A percentile compares a stretch with the other conserved stretches of the same genome.
Evolutionary conservation across 2,888 invertebrate species (phyloP).

Genomic region (Caenorhabditis panamensis): DNA sequence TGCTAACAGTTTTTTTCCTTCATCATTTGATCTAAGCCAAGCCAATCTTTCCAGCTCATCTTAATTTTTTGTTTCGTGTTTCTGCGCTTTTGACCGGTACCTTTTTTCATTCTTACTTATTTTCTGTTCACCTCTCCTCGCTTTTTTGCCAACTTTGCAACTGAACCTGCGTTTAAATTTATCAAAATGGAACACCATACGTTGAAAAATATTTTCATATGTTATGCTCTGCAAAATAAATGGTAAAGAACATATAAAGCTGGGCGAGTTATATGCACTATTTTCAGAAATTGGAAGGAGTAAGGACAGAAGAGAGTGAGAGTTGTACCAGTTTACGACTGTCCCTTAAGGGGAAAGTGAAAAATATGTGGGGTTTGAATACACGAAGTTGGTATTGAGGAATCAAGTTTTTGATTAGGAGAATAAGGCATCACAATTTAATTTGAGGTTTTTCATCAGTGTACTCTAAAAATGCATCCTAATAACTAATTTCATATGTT

Average conservation of each 20-base stretch:
- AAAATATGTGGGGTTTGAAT: constrained; percentile 23
- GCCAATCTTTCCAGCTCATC: neutral
- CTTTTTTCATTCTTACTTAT: neutral
- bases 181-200: neutral
- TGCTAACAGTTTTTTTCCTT: no score
- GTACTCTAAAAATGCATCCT: neutral
- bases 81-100: constrained; percentile 56
- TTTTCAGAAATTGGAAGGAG: constrained; percentile 24
- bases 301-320: constrained; percentile 4
- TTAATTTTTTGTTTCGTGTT: constrained; percentile 51
- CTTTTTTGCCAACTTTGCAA: constrained; percentile 26
- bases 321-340: constrained; percentile 17
- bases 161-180: neutral
- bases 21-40: constrained; percentile 1
- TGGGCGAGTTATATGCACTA: neutral
- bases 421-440: constrained; percentile 23
- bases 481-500: constrained; percentile 8
- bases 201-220: constrained; percentile 37
- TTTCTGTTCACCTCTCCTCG: constrained; percentile 20
- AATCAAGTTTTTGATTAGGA: neutral
- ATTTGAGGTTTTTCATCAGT: neutral
- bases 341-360: constrained; percentile 20
- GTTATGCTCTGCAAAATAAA: constrained; percentile 49
- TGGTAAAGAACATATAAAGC: constrained; percentile 39
- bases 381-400: constrained; percentile 40